These are phyloP conservation scores for Hydriomena furcata DNA, from an alignment of 2,888 invertebrate genomes.

Conservation along the genomic window DNA sequence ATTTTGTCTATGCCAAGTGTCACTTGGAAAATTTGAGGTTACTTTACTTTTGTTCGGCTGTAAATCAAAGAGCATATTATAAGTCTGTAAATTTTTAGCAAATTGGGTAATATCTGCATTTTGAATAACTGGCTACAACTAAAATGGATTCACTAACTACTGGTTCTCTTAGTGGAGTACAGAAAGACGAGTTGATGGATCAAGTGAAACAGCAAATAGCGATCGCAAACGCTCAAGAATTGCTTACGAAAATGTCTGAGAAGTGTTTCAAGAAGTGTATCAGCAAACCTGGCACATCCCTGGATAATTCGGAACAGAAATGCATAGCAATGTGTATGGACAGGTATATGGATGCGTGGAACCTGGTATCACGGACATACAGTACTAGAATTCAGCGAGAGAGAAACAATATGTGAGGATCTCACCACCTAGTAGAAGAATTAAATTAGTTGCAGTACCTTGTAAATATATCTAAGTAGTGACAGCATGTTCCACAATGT, in stretches of 20 bases:
- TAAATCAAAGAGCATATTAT: no score
- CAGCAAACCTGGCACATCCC: conserved; percentile 92
- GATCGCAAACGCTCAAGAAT: conserved; percentile 95
- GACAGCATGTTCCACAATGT: conserved; percentile 66
- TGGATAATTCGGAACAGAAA: conserved; percentile 97
- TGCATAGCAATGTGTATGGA: conserved; percentile 99
- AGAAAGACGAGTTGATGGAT: conserved; percentile 95
- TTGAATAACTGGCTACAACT: conserved; percentile 25
- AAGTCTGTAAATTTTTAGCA: conserved; percentile 35
- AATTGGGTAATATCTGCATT: conserved; percentile 34
- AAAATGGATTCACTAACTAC: conserved; percentile 84
- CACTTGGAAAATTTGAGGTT: conserved; percentile 56
- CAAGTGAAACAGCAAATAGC: conserved; percentile 98
- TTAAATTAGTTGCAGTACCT: conserved; percentile 49
- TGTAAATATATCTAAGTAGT: conserved; percentile 78
- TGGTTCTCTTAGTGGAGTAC: conserved; percentile 85
- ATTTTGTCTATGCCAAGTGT: no score
- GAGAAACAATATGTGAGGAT: conserved; percentile 83
- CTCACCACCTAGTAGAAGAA: conserved; percentile 34
- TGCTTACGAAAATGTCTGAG: conserved; percentile 97
- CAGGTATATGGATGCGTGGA: conserved; percentile 98
- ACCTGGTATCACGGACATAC: conserved; percentile 95
- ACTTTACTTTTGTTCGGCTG: conserved; percentile 36
- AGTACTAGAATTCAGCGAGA: conserved; percentile 93
- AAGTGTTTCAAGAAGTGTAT: conserved; percentile 99